Evolutionary conservation across 1,140 invertebrate species (phyloP).

Genomic region (Drosophila santomea): DNA sequence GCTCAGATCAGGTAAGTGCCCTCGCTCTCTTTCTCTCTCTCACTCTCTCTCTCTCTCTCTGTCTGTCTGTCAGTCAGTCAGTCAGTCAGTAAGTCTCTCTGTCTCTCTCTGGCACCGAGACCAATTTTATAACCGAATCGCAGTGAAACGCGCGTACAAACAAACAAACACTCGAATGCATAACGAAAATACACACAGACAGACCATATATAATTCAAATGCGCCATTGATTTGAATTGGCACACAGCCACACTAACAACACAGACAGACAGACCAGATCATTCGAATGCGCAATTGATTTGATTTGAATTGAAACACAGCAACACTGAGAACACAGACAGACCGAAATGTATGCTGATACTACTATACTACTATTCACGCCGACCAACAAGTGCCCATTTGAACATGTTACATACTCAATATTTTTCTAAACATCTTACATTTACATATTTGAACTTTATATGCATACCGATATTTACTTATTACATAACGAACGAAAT

Average conservation of each 20-base stretch:
- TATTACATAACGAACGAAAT: slow-evolving; percentile 34
- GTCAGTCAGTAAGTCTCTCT: slow-evolving; percentile 5
- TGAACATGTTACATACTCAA: slow-evolving; percentile 44
- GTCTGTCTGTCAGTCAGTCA: slow-evolving; percentile 1
- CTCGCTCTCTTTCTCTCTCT: slow-evolving; percentile 31
- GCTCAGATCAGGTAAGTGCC: slow-evolving; percentile 94
- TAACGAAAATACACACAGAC: neutral
- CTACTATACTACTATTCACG: slow-evolving; percentile 9
- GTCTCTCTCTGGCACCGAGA: slow-evolving; percentile 40
- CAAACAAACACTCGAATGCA: slow-evolving; percentile 14
- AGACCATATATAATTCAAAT: slow-evolving; percentile 9
- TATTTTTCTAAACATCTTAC: slow-evolving; percentile 28
- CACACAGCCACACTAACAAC: slow-evolving; percentile 13
- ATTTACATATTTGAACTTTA: slow-evolving; percentile 37
- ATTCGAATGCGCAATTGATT: slow-evolving; percentile 28
- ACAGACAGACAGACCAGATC: slow-evolving; percentile 5
- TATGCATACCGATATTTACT: slow-evolving; percentile 43
- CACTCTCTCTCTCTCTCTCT: neutral
- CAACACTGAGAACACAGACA: slow-evolving; percentile 47
- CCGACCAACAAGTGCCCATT: slow-evolving; percentile 37
- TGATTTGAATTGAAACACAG: slow-evolving; percentile 24
- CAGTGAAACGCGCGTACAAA: slow-evolving; percentile 9
- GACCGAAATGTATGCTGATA: slow-evolving; percentile 43
- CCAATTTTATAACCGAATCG: slow-evolving; percentile 10
- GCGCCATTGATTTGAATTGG: slow-evolving; percentile 13